Base-by-base conservation (phyloP, 2,797 vertebrate species). In the Lutjanus campechanus region DNA sequence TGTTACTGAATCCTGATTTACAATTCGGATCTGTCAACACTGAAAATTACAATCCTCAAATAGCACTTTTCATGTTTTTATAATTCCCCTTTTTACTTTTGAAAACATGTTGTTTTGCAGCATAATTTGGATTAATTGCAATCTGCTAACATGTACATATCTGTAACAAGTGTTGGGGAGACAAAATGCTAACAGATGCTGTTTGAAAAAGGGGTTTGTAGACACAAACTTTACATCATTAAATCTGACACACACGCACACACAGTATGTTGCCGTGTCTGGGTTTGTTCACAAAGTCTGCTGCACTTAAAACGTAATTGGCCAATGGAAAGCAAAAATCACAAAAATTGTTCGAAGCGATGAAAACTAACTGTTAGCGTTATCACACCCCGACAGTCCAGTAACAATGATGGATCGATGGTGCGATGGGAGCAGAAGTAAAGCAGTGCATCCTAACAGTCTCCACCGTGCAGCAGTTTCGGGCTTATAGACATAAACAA, bases 401-500 rank as follows among this genome's bases (percentile, higher is more conserved):
- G 46, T 65, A 64, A 88, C 74, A 69, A 62, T 73, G 77, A 85
- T 47, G 67, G 59, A 82, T 84, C 5, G 5, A 73, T 46, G 7
- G 29, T 36, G 40, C 15, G 65, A 76, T 25, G 50, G 49, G 41
- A 29, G 77, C 63, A 41, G 56, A 78, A n/a, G 17, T 47, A 51
- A 64, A 73, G 65, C 44, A 17, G 49, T 16, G 20, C 67, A 11
- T 17, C 22, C 17, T 46, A n/a, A 19, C 67, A 49, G 61, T 20
- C 50, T 62, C 40, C 17, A 22, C 43, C 8, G 36, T 13, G 36
- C 29, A 20, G 53, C 63, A 29, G 29, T 46, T 22, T 47, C 55
- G 7, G 67, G 46, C 74, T 54, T 74, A 73, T 69, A 60, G 63
- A 90, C 77, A 70, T 76, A 77, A 86, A 89, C 82, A 88, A 76